Percentiles rank a stretch among this genome's conserved stretches.
phyloP scores from a whole-genome alignment of 2,113 vertebrate genomes.

The Petromus typicus region DNA sequence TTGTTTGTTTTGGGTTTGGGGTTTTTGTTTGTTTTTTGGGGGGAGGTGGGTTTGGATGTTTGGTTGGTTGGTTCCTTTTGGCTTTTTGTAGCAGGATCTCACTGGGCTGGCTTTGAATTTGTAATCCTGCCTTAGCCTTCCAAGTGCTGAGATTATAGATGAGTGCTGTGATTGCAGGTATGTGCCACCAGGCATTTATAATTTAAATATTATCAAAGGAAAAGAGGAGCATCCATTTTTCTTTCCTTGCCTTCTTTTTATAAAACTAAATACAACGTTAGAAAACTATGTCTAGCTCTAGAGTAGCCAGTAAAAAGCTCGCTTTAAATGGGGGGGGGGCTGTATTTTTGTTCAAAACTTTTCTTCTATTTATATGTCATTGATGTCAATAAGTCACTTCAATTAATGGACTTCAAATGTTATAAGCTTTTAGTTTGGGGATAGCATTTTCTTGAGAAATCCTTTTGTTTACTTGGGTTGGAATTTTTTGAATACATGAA shows the following conservation, averaged over 20 bases:
- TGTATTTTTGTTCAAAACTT: background rate
- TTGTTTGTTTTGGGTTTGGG: background rate
- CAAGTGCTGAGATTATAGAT: background rate
- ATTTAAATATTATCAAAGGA: conserved; percentile 19
- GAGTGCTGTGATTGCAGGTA: background rate
- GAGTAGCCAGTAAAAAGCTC: background rate
- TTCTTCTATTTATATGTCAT: background rate
- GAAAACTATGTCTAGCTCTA: background rate
- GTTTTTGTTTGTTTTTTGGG: background rate
- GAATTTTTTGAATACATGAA: background rate
- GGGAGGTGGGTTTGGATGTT: background rate
- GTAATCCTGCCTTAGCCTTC: background rate
- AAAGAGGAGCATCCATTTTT: background rate
- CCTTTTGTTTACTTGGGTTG: conserved; percentile 26
- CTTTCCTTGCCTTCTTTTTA: background rate
- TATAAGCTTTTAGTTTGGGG: conserved; percentile 36
- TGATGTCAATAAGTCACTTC: background rate
- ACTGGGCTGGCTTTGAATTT: background rate
- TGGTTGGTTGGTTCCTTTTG: background rate
- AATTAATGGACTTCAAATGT: conserved; percentile 5
- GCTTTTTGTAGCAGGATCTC: background rate
- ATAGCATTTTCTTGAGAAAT: conserved; percentile 64
- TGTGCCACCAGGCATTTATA: background rate
- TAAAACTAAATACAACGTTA: background rate
- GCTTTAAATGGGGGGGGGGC: fast-evolving